These are phyloP conservation scores for Mactra quadrangularis DNA, from an alignment of 1,140 invertebrate species.

Conservation along the genomic window DNA sequence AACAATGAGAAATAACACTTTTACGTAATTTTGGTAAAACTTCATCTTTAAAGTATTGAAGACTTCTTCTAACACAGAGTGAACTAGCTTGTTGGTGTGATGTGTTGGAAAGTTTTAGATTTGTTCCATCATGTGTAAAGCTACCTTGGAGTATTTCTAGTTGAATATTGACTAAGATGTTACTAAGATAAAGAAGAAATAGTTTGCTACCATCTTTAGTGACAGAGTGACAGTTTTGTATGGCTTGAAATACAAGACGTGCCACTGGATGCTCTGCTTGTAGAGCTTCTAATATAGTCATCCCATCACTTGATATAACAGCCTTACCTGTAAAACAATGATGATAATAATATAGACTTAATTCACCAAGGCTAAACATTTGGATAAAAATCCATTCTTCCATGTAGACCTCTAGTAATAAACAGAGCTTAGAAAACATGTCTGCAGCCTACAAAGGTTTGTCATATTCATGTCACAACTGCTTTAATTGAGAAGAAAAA, in stretches of 20 bases:
- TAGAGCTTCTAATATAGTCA: conserved; percentile 65
- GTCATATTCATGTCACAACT: not conserved
- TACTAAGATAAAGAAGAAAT: conserved; percentile 69
- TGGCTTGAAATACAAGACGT: conserved; percentile 57
- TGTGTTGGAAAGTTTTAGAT: not conserved
- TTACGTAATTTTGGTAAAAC: conserved; percentile 1
- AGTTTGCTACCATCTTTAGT: conserved; percentile 70
- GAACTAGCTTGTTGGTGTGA: not conserved
- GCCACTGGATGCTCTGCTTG: conserved; percentile 68
- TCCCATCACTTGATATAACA: conserved; percentile 68
- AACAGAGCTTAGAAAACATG: no score
- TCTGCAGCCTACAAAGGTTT: no score
- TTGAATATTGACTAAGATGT: conserved; percentile 56
- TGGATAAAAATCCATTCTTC: no score
- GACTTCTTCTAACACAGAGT: not conserved
- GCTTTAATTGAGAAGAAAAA: no score
- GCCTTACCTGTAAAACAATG: conserved; percentile 64
- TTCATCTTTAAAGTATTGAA: not conserved
- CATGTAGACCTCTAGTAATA: no score
- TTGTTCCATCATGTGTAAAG: conserved; percentile 6
- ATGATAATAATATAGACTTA: not conserved
- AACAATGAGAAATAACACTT: not conserved
- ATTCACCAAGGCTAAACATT: not conserved
- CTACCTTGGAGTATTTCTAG: conserved; percentile 13
- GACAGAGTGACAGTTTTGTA: conserved; percentile 15